phyloP scores from a whole-genome alignment of 1,140 invertebrate genomes.

The Pararge aegeria region DNA sequence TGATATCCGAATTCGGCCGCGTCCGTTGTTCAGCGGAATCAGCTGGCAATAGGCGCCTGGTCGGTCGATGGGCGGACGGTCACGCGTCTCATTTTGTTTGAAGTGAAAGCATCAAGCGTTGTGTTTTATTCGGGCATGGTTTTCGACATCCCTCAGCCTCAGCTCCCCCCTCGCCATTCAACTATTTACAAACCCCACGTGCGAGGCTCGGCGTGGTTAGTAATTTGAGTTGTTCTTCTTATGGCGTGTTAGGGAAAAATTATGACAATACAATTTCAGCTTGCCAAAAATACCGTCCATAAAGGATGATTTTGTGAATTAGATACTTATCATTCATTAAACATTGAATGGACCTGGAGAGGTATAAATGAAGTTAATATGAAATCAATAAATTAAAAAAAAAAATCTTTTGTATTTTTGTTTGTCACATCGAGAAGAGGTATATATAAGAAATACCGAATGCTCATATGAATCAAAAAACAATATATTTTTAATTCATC shows the following conservation, averaged over 20 bases:
- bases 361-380: too few relatives aligned
- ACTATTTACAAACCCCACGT: conserved; percentile 51
- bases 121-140: conserved; percentile 69
- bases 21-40: conserved; percentile 51
- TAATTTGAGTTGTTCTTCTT: not conserved
- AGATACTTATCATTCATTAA: too few relatives aligned
- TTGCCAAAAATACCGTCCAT: not conserved
- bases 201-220: not conserved
- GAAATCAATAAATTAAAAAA: too few relatives aligned
- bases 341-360: too few relatives aligned
- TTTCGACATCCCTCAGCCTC: conserved; percentile 66
- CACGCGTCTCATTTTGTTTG: conserved; percentile 63
- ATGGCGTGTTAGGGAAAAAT: not conserved
- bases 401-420: too few relatives aligned
- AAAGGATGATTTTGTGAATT: too few relatives aligned
- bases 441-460: too few relatives aligned
- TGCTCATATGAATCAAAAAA: too few relatives aligned
- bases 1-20: conserved; percentile 42
- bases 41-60: conserved; percentile 46
- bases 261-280: not conserved
- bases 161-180: conserved; percentile 41
- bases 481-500: too few relatives aligned
- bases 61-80: conserved; percentile 45
- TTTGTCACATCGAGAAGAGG: too few relatives aligned
- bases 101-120: conserved; percentile 71